Conservation (phyloP, 92 coral and sea anemone species). For the Epizoanthus scotinus region DNA sequence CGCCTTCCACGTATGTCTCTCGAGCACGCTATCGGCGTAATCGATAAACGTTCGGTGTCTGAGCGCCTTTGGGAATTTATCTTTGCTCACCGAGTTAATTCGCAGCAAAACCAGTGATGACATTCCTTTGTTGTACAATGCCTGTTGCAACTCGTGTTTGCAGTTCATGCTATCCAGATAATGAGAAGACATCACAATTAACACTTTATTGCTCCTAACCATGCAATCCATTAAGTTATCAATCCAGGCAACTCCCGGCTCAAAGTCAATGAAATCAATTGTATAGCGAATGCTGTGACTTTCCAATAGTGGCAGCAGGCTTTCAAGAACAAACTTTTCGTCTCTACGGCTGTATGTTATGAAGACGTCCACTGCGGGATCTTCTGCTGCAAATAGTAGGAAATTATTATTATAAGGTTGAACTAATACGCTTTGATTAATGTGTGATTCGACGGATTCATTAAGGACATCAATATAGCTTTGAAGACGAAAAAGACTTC, state of each 20-base stretch:
- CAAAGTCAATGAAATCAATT: conserved; percentile 27
- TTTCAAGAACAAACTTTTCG: conserved; percentile 14
- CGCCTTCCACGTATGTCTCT: conserved; percentile 21
- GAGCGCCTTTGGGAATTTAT: conserved; percentile 27
- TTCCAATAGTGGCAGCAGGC: background rate
- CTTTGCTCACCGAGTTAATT: conserved; percentile 21
- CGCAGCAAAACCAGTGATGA: conserved; percentile 3
- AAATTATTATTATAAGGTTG: background rate
- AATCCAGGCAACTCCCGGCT: conserved; percentile 32
- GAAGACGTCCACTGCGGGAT: conserved; percentile 16
- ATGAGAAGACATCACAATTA: conserved; percentile 19
- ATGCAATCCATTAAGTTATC: conserved; percentile 26
- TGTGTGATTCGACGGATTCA: too few species aligned
- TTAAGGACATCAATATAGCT: too few species aligned
- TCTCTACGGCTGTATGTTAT: conserved; percentile 35
- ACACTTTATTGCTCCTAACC: conserved; percentile 8
- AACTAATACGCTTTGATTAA: too few species aligned
- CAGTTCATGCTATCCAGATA: conserved; percentile 36
- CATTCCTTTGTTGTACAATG: conserved; percentile 25
- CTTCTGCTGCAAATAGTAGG: background rate
- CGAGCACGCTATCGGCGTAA: conserved; percentile 36
- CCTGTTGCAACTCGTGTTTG: conserved; percentile 33
- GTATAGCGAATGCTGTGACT: background rate
- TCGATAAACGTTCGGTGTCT: conserved; percentile 35
- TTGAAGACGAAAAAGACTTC: too few species aligned